These are phyloP conservation scores for Orthosia incerta DNA, from an alignment of 2,888 invertebrate species.

Conservation along the genomic window DNA sequence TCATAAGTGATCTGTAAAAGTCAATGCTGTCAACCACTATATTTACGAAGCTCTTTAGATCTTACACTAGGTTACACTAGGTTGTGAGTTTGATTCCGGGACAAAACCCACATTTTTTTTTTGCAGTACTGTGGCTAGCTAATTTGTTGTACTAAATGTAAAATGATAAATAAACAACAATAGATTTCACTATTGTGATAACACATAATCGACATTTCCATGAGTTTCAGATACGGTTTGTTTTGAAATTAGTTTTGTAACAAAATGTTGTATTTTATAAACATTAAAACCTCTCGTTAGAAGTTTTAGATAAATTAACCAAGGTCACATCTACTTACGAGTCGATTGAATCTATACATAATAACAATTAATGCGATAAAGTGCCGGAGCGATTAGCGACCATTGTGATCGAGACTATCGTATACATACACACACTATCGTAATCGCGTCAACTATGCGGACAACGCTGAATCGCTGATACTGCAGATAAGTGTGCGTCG, in stretches of 20 bases:
- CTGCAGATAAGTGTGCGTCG: conserved; percentile 11
- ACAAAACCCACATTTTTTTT: not conserved
- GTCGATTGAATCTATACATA: conserved; percentile 23
- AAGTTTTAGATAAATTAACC: not conserved
- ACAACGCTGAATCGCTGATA: conserved; percentile 10
- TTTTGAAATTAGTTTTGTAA: not conserved
- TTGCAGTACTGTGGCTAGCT: too few species aligned
- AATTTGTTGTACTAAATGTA: too few species aligned
- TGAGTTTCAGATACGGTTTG: not conserved
- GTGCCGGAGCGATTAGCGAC: conserved; percentile 22
- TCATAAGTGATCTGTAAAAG: not conserved
- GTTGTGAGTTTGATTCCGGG: not conserved
- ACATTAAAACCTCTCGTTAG: not conserved
- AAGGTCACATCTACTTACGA: conserved; percentile 1
- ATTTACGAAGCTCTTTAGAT: not conserved
- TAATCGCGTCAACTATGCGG: conserved; percentile 3
- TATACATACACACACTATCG: not conserved
- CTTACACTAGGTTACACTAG: too few species aligned
- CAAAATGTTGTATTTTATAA: not conserved
- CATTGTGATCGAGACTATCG: conserved; percentile 21
- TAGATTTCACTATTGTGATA: not conserved
- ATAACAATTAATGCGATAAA: conserved; percentile 27
- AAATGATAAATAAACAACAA: not conserved
- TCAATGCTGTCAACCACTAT: not conserved
- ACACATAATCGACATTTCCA: not conserved